A percentile compares a stretch with the other conserved stretches of the same genome.
Conservation (phyloP, 1,140 invertebrate genomes). For the Cyclina sinensis region DNA sequence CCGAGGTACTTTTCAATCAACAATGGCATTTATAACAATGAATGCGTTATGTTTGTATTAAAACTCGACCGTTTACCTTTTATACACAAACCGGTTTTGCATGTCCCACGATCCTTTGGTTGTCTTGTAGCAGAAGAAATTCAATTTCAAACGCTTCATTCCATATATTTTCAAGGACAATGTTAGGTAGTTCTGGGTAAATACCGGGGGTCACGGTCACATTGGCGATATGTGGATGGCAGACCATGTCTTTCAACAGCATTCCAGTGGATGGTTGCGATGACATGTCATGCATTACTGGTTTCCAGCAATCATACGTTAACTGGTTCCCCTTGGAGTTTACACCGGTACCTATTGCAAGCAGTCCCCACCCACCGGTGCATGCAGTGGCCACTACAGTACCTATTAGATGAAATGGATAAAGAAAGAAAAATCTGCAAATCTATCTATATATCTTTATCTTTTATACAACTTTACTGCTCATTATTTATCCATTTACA, state of each 20-base stretch:
- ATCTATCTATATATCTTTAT: too few species aligned
- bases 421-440: too few species aligned
- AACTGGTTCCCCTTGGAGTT: not conserved
- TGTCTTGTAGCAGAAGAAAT: not conserved
- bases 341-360: not conserved
- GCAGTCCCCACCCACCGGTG: not conserved
- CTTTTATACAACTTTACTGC: too few species aligned
- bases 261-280: constrained; percentile 5
- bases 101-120: not conserved
- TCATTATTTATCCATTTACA: not conserved
- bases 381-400: not conserved
- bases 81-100: constrained; percentile 16
- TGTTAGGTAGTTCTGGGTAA: not conserved
- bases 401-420: not conserved
- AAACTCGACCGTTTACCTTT: not conserved
- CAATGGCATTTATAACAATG: too few species aligned
- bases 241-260: constrained; percentile 28
- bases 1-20: too few species aligned
- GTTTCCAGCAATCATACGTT: constrained; percentile 47
- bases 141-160: constrained; percentile 45
- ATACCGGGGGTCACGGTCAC: not conserved
- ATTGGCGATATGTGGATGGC: constrained; percentile 17
- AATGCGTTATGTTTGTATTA: too few species aligned
- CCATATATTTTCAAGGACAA: constrained; percentile 38
- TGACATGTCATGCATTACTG: constrained; percentile 10